These are phyloP conservation scores for Achatina immaculata DNA, from an alignment of 1,140 invertebrate genomes.

Conservation along the genomic window DNA sequence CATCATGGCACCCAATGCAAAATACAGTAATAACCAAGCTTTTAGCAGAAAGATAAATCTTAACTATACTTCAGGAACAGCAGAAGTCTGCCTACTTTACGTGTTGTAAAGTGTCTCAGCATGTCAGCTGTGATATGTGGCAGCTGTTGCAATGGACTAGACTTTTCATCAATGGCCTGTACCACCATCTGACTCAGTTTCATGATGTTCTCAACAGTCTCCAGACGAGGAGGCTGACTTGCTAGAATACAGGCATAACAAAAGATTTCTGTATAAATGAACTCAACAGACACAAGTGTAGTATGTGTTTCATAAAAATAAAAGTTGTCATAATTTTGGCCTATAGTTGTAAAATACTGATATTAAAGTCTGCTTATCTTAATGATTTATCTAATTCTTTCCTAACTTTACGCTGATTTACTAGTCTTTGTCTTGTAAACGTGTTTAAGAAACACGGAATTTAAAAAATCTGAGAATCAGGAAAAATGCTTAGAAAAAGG, in stretches of 20 bases:
- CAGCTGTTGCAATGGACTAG: constrained; percentile 92
- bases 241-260: constrained; percentile 43
- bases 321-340: background rate
- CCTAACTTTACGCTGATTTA: no score
- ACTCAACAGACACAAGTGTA: no score
- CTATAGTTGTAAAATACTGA: background rate
- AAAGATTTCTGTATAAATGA: background rate
- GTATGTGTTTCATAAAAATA: background rate
- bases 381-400: no score
- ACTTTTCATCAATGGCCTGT: constrained; percentile 95
- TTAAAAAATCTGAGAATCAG: no score
- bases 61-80: no score
- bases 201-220: constrained; percentile 98
- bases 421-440: no score
- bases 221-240: constrained; percentile 85
- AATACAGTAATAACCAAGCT: no score
- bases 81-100: constrained; percentile 74
- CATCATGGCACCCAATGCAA: no score
- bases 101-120: constrained; percentile 89
- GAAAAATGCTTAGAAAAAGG: no score
- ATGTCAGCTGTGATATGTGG: constrained; percentile 96
- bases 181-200: constrained; percentile 96
- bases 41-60: no score
- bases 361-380: no score
- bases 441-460: no score